Evolutionary conservation across 37 sponge, comb jelly and placozoan genomes (phyloP).

Genomic region (Beroe ovata): DNA sequence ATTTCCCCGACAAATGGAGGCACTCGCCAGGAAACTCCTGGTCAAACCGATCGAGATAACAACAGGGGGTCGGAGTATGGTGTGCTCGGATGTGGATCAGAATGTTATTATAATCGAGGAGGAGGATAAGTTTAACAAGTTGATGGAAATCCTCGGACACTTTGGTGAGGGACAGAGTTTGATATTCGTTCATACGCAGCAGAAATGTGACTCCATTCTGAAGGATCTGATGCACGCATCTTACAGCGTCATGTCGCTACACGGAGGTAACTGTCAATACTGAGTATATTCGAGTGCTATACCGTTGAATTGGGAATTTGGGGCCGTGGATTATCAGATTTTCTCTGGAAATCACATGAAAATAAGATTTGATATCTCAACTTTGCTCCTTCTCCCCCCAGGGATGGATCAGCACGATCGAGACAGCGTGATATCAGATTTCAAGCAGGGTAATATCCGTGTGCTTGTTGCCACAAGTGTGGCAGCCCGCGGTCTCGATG

Average conservation of each 20-base stretch:
- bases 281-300: too few species aligned
- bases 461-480: conserved; percentile 96
- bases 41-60: conserved; percentile 91
- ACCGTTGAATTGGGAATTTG: too few species aligned
- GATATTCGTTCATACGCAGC: conserved; percentile 95
- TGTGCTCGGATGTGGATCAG: conserved; percentile 94
- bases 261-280: too few species aligned
- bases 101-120: conserved; percentile 85
- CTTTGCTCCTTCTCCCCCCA: conserved; percentile 3
- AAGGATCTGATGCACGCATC: conserved; percentile 87
- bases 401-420: conserved; percentile 97
- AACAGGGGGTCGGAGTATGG: conserved; percentile 94
- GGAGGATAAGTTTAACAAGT: conserved; percentile 88
- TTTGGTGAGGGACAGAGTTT: conserved; percentile 81
- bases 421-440: conserved; percentile 88
- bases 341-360: too few species aligned
- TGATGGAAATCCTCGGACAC: conserved; percentile 91
- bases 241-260: conserved; percentile 93
- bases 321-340: too few species aligned
- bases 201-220: conserved; percentile 82
- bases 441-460: conserved; percentile 84
- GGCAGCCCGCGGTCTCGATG: conserved; percentile 97
- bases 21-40: conserved; percentile 93
- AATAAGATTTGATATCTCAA: not conserved
- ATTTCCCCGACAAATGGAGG: conserved; percentile 97